These are phyloP conservation scores for Drosophila sproati DNA, from an alignment of 1,140 invertebrate genomes.

Conservation along the genomic window DNA sequence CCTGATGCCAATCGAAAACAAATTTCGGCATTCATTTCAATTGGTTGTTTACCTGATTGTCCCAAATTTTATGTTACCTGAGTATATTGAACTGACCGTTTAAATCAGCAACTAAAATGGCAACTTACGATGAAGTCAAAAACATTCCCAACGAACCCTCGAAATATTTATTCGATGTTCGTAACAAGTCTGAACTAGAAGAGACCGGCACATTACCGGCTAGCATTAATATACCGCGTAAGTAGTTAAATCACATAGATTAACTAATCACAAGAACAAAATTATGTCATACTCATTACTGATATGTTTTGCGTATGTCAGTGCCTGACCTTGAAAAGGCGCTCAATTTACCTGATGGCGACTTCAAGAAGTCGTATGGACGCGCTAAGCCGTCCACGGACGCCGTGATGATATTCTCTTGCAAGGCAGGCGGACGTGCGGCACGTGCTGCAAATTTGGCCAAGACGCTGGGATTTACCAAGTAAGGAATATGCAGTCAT, in stretches of 20 bases:
- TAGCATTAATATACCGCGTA: conserved; percentile 90
- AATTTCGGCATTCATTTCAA: not conserved
- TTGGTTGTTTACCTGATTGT: conserved; percentile 31
- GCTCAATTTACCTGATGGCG: conserved; percentile 85
- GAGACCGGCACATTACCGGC: conserved; percentile 88
- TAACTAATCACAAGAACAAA: conserved; percentile 3
- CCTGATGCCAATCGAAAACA: not conserved
- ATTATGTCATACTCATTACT: not conserved
- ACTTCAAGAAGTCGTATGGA: conserved; percentile 85
- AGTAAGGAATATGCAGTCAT: conserved; percentile 74
- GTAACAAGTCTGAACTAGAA: conserved; percentile 88
- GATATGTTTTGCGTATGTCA: conserved; percentile 54
- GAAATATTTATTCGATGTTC: conserved; percentile 88
- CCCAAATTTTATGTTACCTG: not conserved
- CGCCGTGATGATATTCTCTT: conserved; percentile 86
- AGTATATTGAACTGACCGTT: not conserved
- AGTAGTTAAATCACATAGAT: conserved; percentile 46
- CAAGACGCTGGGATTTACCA: conserved; percentile 85
- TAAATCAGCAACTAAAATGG: conserved; percentile 56
- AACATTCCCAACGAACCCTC: conserved; percentile 84
- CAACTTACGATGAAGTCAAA: conserved; percentile 86
- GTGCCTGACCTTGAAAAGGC: conserved; percentile 85
- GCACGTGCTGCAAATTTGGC: conserved; percentile 85
- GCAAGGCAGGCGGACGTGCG: conserved; percentile 86
- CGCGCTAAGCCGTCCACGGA: conserved; percentile 85